These are phyloP conservation scores for Oxyteleia sp. DNA, from an alignment of 2,888 invertebrate species.

Conservation along the genomic window DNA sequence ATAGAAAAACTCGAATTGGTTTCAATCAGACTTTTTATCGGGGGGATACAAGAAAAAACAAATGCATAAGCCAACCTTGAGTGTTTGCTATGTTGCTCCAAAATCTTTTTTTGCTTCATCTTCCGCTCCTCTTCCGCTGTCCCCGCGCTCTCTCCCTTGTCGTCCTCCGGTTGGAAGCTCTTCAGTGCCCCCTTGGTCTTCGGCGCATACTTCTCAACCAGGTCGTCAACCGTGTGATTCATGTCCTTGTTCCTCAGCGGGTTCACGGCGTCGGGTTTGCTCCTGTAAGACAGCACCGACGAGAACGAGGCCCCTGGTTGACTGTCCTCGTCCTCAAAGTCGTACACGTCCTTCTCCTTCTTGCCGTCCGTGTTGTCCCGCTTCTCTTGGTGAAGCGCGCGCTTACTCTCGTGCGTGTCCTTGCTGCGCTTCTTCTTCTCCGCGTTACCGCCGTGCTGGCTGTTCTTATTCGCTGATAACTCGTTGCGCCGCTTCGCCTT, in stretches of 20 bases:
- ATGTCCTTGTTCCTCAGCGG: slow-evolving; percentile 20
- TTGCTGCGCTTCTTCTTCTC: slow-evolving; percentile 84
- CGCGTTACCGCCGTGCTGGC: slow-evolving; percentile 79
- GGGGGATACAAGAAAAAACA: too few species aligned
- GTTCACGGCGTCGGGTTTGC: slow-evolving; percentile 72
- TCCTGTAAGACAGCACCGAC: slow-evolving; percentile 82
- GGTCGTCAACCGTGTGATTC: slow-evolving; percentile 25
- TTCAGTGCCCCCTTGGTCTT: slow-evolving; percentile 84
- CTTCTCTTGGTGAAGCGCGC: slow-evolving; percentile 70
- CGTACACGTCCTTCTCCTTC: slow-evolving; percentile 84
- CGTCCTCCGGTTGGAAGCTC: slow-evolving; percentile 79
- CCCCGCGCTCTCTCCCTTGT: neutral
- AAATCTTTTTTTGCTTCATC: slow-evolving; percentile 76
- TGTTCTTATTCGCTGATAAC: slow-evolving; percentile 83
- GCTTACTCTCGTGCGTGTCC: slow-evolving; percentile 16
- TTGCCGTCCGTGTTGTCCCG: slow-evolving; percentile 74
- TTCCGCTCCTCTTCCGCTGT: slow-evolving; percentile 80
- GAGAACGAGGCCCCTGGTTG: slow-evolving; percentile 66
- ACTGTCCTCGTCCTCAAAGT: slow-evolving; percentile 87
- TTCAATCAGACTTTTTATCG: too few species aligned
- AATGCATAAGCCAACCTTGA: too few species aligned
- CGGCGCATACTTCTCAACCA: slow-evolving; percentile 82
- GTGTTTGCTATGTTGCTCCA: too few species aligned
- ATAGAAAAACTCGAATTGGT: too few species aligned
- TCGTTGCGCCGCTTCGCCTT: slow-evolving; percentile 80